These are phyloP conservation scores for Gonatopus flavifemur DNA, from an alignment of 1,140 invertebrate species.

Conservation along the genomic window DNA sequence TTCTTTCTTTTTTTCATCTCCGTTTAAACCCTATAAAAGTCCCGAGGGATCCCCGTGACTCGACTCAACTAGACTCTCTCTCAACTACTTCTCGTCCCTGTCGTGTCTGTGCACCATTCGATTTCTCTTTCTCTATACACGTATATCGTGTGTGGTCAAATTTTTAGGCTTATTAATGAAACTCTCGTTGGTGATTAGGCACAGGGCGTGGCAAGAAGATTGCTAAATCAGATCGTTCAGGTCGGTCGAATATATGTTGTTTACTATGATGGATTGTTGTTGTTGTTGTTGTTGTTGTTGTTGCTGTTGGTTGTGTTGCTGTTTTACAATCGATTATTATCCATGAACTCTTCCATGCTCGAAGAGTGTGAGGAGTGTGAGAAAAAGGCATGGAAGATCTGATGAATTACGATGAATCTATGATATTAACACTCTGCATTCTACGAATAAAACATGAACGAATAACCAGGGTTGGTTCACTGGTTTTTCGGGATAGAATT, in stretches of 20 bases:
- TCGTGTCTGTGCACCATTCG: slow-evolving; percentile 13
- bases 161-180: slow-evolving; percentile 54
- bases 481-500: no score
- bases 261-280: no score
- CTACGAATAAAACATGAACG: no score
- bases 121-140: slow-evolving; percentile 13
- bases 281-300: no score
- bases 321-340: no score
- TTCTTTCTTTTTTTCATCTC: background rate
- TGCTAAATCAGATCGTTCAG: slow-evolving; percentile 51
- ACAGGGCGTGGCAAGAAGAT: slow-evolving; percentile 54
- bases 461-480: no score
- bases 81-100: slow-evolving; percentile 9
- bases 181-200: slow-evolving; percentile 48
- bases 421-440: no score
- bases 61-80: slow-evolving; percentile 9
- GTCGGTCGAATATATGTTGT: slow-evolving; percentile 4
- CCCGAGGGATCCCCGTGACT: slow-evolving; percentile 7
- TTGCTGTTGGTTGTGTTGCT: no score
- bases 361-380: no score
- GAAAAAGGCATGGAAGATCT: no score
- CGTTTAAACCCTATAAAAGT: background rate
- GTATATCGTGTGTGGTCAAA: slow-evolving; percentile 49
- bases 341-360: no score
- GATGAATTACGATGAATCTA: no score